Evolutionary conservation across 2,113 vertebrate species (phyloP).

Genomic region (Osmerus eperlanus): DNA sequence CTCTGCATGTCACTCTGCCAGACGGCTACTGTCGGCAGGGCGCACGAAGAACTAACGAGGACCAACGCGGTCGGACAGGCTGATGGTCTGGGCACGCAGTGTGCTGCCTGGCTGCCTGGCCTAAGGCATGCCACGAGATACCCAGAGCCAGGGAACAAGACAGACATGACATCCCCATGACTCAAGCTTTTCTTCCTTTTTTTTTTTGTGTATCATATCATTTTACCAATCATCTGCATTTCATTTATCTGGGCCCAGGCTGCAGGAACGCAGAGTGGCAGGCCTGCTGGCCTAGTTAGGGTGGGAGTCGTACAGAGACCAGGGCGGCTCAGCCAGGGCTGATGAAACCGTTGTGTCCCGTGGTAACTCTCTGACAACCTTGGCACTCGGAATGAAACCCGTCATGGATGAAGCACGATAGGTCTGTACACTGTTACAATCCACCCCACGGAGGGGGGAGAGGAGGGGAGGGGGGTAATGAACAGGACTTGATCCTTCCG

Average conservation of each 20-base stretch:
- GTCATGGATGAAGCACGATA: constrained; percentile 44
- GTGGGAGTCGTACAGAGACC: constrained; percentile 48
- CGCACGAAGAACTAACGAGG: constrained; percentile 41
- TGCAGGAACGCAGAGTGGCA: constrained; percentile 62
- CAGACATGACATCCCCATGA: constrained; percentile 64
- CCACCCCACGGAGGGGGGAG: constrained; percentile 45
- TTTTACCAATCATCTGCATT: constrained; percentile 74
- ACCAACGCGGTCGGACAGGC: constrained; percentile 13
- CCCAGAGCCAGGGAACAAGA: constrained; percentile 44
- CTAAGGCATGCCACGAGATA: constrained; percentile 57
- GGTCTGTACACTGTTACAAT: constrained; percentile 58
- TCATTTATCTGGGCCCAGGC: constrained; percentile 58
- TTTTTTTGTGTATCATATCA: constrained; percentile 63
- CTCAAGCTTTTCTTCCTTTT: constrained; percentile 52
- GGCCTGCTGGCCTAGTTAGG: constrained; percentile 69
- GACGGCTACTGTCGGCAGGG: constrained; percentile 56
- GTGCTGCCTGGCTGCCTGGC: constrained; percentile 32
- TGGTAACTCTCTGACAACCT: constrained; percentile 53
- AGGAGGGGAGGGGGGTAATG: constrained; percentile 26
- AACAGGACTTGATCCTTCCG: constrained; percentile 63
- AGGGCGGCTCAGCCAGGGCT: constrained; percentile 38
- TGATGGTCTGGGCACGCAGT: constrained; percentile 12
- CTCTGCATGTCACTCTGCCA: constrained; percentile 51
- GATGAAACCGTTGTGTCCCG: constrained; percentile 66
- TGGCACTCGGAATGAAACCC: constrained; percentile 51